A percentile compares a stretch with the other conserved stretches of the same genome.
phyloP scores from a whole-genome alignment of 2,797 vertebrate genomes.

The Xenopus petersii region DNA sequence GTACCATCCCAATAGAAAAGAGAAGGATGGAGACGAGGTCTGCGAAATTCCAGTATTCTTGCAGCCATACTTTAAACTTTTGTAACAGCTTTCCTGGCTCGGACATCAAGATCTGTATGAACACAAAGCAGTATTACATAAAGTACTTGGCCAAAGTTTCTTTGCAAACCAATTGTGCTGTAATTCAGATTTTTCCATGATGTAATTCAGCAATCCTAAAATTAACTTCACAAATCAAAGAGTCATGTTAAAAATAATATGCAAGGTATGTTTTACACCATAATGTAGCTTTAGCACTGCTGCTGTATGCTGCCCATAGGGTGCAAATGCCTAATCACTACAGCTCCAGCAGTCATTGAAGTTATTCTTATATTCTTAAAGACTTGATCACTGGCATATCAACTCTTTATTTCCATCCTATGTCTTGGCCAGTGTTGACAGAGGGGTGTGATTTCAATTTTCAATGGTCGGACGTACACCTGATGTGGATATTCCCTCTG shows the following conservation, averaged over 20 bases:
- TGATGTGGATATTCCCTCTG: too few relatives aligned
- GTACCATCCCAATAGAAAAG: slow-evolving; percentile 94
- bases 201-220: neutral
- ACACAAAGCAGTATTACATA: slow-evolving; percentile 31
- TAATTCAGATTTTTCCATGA: neutral
- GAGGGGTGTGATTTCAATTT: too few relatives aligned
- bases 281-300: too few relatives aligned
- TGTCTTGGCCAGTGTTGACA: too few relatives aligned
- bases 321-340: too few relatives aligned
- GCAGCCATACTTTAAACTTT: slow-evolving; percentile 98
- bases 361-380: too few relatives aligned
- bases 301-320: too few relatives aligned
- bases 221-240: neutral
- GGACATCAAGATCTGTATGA: slow-evolving; percentile 90
- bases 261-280: too few relatives aligned
- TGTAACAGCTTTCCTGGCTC: slow-evolving; percentile 94
- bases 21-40: slow-evolving; percentile 98
- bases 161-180: neutral
- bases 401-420: too few relatives aligned
- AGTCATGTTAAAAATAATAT: neutral
- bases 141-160: neutral
- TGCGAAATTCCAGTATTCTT: slow-evolving; percentile 98
- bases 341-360: too few relatives aligned
- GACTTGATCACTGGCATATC: too few relatives aligned
- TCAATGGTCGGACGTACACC: too few relatives aligned